These are phyloP conservation scores for Styela clava DNA, from an alignment of 23 tunicate species.

Conservation along the genomic window DNA sequence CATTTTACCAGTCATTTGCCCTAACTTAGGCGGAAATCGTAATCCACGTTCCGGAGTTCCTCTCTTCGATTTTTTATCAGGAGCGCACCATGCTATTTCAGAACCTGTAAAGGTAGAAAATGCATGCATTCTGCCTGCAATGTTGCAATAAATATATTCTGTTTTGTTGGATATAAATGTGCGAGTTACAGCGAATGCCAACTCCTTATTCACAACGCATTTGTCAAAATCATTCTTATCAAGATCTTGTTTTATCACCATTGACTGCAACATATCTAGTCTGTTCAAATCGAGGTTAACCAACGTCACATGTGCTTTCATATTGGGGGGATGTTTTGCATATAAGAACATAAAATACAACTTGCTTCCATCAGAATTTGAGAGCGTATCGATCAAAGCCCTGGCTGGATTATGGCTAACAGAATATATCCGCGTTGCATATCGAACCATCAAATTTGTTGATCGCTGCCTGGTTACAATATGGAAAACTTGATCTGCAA, in stretches of 20 bases:
- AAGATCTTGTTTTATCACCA: conserved; percentile 33
- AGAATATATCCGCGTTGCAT: conserved; percentile 30
- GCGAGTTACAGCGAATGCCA: conserved; percentile 45
- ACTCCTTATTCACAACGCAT: conserved; percentile 18
- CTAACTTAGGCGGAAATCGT: conserved; percentile 9
- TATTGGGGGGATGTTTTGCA: conserved; percentile 54
- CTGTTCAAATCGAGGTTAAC: conserved; percentile 43
- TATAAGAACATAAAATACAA: conserved; percentile 59
- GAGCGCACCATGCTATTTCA: conserved; percentile 29
- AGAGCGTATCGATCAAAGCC: neutral
- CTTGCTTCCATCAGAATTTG: conserved; percentile 40
- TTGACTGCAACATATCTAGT: conserved; percentile 39
- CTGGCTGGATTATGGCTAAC: conserved; percentile 19
- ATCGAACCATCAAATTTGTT: conserved; percentile 34
- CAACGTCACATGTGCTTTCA: conserved; percentile 50
- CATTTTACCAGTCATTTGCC: neutral
- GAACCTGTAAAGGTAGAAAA: conserved; percentile 56
- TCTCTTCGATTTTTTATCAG: neutral
- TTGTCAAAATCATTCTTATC: conserved; percentile 23
- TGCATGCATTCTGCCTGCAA: conserved; percentile 36
- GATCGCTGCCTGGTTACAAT: conserved; percentile 45
- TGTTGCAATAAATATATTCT: conserved; percentile 55
- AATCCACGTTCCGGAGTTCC: neutral
- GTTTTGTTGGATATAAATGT: conserved; percentile 24
- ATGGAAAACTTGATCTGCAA: conserved; percentile 20